phyloP scores from a whole-genome alignment of 2,113 vertebrate species.

The Himantopus leucocephalus region DNA sequence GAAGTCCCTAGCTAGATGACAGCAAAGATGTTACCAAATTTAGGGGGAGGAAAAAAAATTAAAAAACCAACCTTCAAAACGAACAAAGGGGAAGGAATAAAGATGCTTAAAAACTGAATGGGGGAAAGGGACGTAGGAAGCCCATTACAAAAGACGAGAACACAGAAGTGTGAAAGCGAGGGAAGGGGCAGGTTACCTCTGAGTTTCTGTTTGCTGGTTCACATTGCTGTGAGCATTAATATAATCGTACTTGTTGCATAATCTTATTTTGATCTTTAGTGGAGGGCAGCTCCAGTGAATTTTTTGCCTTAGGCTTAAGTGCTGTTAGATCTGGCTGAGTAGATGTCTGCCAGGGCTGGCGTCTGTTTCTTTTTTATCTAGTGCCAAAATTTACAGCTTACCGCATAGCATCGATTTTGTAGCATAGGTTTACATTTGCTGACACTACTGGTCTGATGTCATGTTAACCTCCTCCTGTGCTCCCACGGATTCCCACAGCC shows the following conservation, averaged over 20 bases:
- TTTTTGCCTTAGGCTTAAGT: constrained; percentile 38
- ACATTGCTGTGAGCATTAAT: constrained; percentile 5
- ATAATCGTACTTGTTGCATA: constrained; percentile 24
- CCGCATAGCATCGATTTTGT: background rate
- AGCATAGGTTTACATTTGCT: constrained; percentile 29
- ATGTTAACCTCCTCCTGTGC: background rate
- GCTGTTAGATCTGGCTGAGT: constrained; percentile 43
- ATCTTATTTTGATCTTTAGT: constrained; percentile 57
- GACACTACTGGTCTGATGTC: background rate
- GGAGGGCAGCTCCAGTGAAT: constrained; percentile 13
- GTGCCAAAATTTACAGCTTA: constrained; percentile 20
- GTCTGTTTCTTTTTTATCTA: constrained; percentile 18
- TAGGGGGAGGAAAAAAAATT: background rate
- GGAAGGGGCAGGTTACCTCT: background rate
- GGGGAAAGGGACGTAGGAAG: background rate
- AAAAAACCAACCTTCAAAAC: background rate
- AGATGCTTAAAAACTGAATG: background rate
- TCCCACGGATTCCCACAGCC: constrained; percentile 43
- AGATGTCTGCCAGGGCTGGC: constrained; percentile 26
- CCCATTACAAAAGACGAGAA: background rate
- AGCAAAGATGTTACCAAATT: background rate
- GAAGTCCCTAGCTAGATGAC: background rate
- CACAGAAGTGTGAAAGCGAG: background rate
- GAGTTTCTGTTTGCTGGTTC: background rate
- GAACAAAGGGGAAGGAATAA: background rate